Conservation (phyloP, 2,888 invertebrate genomes). For the Allygus modestus region DNA sequence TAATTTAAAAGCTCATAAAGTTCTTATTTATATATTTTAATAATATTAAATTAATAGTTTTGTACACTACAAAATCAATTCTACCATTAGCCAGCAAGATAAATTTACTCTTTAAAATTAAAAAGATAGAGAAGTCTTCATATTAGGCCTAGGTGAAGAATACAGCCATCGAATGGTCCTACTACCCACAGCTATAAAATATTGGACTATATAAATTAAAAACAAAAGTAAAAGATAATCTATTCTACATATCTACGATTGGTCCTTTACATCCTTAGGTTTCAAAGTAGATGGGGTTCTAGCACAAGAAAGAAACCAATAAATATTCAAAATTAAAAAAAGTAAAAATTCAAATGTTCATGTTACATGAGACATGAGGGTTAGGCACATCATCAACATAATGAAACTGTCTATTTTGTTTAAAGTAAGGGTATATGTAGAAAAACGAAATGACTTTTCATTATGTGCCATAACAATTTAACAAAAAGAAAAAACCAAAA, state of each 20-base stretch:
- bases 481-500: too few relatives aligned
- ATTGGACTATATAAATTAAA: neutral
- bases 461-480: too few relatives aligned
- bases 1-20: neutral
- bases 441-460: too few relatives aligned
- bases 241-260: constrained; percentile 31
- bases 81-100: neutral
- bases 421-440: too few relatives aligned
- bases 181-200: constrained; percentile 52
- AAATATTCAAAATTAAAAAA: neutral
- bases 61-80: constrained; percentile 4
- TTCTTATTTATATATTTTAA: neutral
- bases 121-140: constrained; percentile 36
- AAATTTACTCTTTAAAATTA: constrained; percentile 16
- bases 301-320: constrained; percentile 30
- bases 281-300: constrained; percentile 10
- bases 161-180: constrained; percentile 53
- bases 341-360: neutral
- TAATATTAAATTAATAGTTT: neutral
- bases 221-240: neutral
- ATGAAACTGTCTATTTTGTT: too few relatives aligned
- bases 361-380: too few relatives aligned
- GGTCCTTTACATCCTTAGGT: constrained; percentile 46
- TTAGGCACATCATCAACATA: too few relatives aligned
- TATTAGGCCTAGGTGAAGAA: constrained; percentile 57